These are phyloP conservation scores for Pteria penguin DNA, from an alignment of 2,888 invertebrate genomes.

Conservation along the genomic window DNA sequence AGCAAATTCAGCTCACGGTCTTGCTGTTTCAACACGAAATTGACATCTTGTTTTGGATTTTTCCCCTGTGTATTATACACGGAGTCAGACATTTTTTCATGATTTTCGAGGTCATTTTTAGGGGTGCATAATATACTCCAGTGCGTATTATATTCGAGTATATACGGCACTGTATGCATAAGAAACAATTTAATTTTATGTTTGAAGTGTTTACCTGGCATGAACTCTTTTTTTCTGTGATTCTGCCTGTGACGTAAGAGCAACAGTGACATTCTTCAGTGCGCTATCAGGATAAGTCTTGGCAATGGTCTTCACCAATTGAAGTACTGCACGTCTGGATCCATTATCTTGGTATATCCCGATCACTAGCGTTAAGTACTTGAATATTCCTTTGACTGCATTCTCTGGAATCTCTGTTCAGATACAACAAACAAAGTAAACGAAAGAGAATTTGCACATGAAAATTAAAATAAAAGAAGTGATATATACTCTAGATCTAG, in stretches of 20 bases:
- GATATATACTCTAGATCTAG: no score
- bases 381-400: constrained; percentile 89
- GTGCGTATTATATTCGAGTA: no score
- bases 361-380: constrained; percentile 87
- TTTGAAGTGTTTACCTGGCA: constrained; percentile 83
- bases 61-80: no score
- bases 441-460: background rate
- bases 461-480: no score
- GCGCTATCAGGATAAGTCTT: constrained; percentile 86
- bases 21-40: no score
- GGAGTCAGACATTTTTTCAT: no score
- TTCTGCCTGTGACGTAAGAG: constrained; percentile 85
- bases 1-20: no score
- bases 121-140: no score
- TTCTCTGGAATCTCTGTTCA: constrained; percentile 88
- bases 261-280: constrained; percentile 85
- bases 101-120: no score
- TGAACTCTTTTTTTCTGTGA: constrained; percentile 84
- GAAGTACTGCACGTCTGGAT: constrained; percentile 88
- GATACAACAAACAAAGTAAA: constrained; percentile 15
- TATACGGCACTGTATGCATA: no score
- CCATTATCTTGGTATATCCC: constrained; percentile 89
- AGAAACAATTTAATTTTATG: no score
- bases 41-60: no score
- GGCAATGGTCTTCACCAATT: constrained; percentile 85